A percentile compares a stretch with the other conserved stretches of the same genome.
Conservation (phyloP, 1,140 invertebrate genomes). For the Ceratosolen solmsi region DNA sequence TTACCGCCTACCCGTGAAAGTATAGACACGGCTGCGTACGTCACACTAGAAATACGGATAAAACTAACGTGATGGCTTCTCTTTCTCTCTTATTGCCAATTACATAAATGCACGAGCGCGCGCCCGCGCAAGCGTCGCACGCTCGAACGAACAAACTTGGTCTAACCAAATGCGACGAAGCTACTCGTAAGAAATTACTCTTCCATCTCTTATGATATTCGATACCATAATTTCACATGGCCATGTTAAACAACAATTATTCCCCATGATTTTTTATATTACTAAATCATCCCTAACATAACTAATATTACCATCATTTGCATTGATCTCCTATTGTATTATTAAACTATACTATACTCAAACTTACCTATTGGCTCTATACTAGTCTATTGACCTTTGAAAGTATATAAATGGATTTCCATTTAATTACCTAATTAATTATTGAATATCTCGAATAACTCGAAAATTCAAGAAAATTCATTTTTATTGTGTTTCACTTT, state of each 20-base stretch:
- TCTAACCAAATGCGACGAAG: too few species aligned
- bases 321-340: background rate
- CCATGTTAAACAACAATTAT: constrained; percentile 26
- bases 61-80: constrained; percentile 15
- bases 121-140: background rate
- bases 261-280: background rate
- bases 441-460: too few species aligned
- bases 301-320: too few species aligned
- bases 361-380: background rate
- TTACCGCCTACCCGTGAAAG: constrained; percentile 51
- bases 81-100: constrained; percentile 21
- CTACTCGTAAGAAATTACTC: constrained; percentile 26
- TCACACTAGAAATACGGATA: constrained; percentile 42
- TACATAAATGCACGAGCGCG: constrained; percentile 42
- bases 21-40: constrained; percentile 33
- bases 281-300: background rate
- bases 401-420: background rate
- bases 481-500: too few species aligned
- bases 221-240: constrained; percentile 34
- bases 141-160: background rate
- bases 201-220: constrained; percentile 26
- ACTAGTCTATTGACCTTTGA: background rate
- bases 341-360: background rate
- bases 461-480: too few species aligned
- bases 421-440: background rate